Percentiles rank a stretch among this genome's conserved stretches.
phyloP scores from a whole-genome alignment of 2,113 vertebrate species.

The Corythornis vintsioides region DNA sequence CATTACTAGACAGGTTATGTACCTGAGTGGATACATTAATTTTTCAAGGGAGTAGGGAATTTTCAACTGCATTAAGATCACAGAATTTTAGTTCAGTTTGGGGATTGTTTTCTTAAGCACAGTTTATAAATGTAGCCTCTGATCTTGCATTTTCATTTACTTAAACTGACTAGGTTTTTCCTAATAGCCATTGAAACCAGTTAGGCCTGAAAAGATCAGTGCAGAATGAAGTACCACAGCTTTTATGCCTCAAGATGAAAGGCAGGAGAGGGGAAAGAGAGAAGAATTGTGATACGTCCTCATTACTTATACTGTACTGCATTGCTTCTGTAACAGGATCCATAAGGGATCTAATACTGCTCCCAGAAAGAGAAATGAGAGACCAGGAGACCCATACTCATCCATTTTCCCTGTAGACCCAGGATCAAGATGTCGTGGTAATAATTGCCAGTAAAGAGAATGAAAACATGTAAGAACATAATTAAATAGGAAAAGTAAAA shows the following conservation, averaged over 20 bases:
- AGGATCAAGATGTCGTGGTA: neutral
- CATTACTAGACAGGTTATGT: neutral
- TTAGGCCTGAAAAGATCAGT: neutral
- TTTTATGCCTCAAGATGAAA: neutral
- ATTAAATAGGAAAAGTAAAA: slow-evolving; percentile 43
- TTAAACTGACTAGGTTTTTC: neutral
- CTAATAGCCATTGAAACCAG: neutral
- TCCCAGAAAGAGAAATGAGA: neutral
- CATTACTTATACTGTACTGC: neutral
- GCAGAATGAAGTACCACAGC: neutral
- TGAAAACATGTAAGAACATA: neutral
- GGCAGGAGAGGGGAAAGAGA: neutral
- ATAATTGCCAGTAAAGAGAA: slow-evolving; percentile 19
- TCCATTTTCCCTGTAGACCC: neutral
- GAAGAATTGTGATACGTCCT: neutral
- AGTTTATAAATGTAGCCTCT: neutral
- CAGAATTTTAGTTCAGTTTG: neutral
- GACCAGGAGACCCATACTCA: neutral
- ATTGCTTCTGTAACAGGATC: neutral
- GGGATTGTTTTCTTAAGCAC: neutral
- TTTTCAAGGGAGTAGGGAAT: neutral
- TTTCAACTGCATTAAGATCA: neutral
- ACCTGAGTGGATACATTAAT: neutral
- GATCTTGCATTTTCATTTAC: neutral
- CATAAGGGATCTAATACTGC: neutral